phyloP scores from a whole-genome alignment of 1,140 invertebrate species.

The Tetranychus cinnabarinus region DNA sequence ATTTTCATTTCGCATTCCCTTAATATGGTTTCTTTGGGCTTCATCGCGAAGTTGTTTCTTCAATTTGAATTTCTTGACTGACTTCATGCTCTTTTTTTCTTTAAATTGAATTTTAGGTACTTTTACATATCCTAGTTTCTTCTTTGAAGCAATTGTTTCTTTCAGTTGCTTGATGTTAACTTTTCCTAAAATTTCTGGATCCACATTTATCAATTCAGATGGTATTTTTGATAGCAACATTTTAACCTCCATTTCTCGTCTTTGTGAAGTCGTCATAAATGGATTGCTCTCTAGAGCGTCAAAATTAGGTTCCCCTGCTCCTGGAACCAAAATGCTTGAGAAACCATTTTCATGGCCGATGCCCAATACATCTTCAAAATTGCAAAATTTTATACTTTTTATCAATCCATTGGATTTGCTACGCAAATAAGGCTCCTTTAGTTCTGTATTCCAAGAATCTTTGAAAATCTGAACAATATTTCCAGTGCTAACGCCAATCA shows the following conservation, averaged over 20 bases:
- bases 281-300: slow-evolving; percentile 93
- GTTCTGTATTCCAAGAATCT: slow-evolving; percentile 29
- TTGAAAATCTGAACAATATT: slow-evolving; percentile 63
- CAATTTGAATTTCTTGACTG: too few relatives aligned
- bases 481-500: slow-evolving; percentile 49
- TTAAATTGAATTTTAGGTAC: too few relatives aligned
- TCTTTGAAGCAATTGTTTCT: too few relatives aligned
- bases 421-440: slow-evolving; percentile 46
- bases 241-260: slow-evolving; percentile 85
- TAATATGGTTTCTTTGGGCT: too few relatives aligned
- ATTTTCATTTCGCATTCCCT: too few relatives aligned
- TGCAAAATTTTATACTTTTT: slow-evolving; percentile 62
- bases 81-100: too few relatives aligned
- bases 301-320: slow-evolving; percentile 73
- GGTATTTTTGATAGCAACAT: slow-evolving; percentile 76
- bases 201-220: slow-evolving; percentile 67
- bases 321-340: slow-evolving; percentile 71
- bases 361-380: slow-evolving; percentile 93
- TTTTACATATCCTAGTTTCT: too few relatives aligned
- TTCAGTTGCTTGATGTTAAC: slow-evolving; percentile 17
- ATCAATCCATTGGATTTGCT: slow-evolving; percentile 43
- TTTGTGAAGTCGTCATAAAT: slow-evolving; percentile 68
- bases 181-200: slow-evolving; percentile 35
- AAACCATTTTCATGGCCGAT: slow-evolving; percentile 59
- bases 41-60: too few relatives aligned